These are phyloP conservation scores for Cyanoliseus patagonus DNA, from an alignment of 2,113 vertebrate species.

Conservation along the genomic window DNA sequence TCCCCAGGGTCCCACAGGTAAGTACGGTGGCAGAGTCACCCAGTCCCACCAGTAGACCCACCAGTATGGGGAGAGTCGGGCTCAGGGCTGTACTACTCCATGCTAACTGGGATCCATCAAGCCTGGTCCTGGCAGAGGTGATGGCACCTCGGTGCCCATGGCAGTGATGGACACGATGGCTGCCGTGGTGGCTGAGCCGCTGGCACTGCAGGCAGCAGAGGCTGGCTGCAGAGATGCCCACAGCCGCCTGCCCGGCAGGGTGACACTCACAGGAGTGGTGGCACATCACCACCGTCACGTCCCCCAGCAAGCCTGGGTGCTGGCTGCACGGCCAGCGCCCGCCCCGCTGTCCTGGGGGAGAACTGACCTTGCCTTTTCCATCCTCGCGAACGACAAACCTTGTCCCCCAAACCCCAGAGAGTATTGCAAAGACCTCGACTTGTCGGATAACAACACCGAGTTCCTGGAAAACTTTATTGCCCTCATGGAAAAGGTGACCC, in stretches of 20 bases:
- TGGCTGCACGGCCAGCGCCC: neutral
- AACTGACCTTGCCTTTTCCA: slow-evolving; percentile 68
- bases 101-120: neutral
- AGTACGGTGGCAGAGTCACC: neutral
- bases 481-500: slow-evolving; percentile 99
- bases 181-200: neutral
- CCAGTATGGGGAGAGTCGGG: neutral
- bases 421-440: slow-evolving; percentile 98
- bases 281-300: neutral
- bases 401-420: slow-evolving; percentile 84
- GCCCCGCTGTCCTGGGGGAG: rapidly evolving
- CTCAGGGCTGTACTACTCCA: neutral
- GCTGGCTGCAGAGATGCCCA: neutral
- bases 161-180: neutral
- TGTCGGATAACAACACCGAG: slow-evolving; percentile 97
- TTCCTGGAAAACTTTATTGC: slow-evolving; percentile 98
- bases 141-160: rapidly evolving
- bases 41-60: neutral
- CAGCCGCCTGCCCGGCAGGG: rapidly evolving
- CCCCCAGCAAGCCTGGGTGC: neutral
- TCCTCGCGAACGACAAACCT: slow-evolving; percentile 47
- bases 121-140: neutral
- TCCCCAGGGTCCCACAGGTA: neutral
- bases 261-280: neutral
- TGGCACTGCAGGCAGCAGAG: neutral